Conservation (phyloP, 1,140 invertebrate genomes). For the Mizuhopecten yessoensis region DNA sequence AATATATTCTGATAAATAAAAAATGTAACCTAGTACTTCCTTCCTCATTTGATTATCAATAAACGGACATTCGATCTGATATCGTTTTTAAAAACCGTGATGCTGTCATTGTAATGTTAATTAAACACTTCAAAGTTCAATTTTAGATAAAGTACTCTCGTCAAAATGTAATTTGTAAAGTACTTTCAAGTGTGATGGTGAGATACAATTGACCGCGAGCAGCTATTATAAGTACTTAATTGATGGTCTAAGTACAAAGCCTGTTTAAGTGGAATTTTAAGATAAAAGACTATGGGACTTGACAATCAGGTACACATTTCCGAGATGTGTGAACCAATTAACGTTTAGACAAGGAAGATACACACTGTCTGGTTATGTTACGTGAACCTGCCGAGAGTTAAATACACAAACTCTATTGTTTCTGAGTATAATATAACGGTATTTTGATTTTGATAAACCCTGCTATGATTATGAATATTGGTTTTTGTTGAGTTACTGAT, state of each 20-base stretch:
- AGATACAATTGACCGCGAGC: constrained; percentile 21
- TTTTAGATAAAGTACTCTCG: constrained; percentile 11
- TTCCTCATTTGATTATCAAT: background rate
- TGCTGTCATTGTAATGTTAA: background rate
- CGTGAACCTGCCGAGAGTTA: no score
- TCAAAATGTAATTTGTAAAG: constrained; percentile 29
- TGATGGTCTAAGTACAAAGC: constrained; percentile 1
- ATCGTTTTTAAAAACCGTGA: no score
- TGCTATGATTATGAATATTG: no score
- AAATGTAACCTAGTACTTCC: no score
- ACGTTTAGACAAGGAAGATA: background rate
- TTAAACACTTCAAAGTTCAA: constrained; percentile 20
- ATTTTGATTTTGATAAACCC: no score
- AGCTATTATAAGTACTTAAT: background rate
- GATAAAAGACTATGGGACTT: background rate
- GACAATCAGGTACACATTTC: constrained; percentile 37
- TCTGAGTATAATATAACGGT: no score
- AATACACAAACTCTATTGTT: no score
- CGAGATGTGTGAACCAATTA: background rate
- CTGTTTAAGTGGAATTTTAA: constrained; percentile 17
- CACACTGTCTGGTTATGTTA: no score
- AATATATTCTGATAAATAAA: no score
- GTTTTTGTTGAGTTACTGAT: no score
- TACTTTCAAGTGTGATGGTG: constrained; percentile 8
- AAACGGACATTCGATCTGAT: no score